phyloP scores from a whole-genome alignment of 2,797 vertebrate genomes.

The Amniataba percoides region DNA sequence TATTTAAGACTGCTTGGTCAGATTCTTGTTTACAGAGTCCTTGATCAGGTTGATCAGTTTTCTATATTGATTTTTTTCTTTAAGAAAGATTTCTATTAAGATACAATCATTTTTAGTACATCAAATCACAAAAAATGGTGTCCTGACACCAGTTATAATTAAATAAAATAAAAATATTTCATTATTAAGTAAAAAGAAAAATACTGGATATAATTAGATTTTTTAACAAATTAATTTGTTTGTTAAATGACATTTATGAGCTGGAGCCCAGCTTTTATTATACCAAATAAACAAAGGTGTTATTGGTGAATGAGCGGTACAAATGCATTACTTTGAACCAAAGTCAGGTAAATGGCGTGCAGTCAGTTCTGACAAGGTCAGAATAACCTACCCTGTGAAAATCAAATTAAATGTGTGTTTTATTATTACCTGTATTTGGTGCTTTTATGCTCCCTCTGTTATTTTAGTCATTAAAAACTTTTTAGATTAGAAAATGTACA shows the following conservation, averaged over 20 bases:
- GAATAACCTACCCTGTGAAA: constrained; percentile 17
- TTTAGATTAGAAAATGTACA: constrained; percentile 12
- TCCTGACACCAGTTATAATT: constrained; percentile 17
- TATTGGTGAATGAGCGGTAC: constrained; percentile 13
- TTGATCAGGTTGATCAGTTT: background rate
- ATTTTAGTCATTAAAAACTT: constrained; percentile 24
- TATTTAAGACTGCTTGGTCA: no score
- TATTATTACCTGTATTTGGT: constrained; percentile 3
- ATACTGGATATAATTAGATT: constrained; percentile 23
- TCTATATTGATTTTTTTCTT: no score
- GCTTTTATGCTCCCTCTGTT: constrained; percentile 1
- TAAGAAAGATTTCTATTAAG: no score
- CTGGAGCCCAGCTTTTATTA: constrained; percentile 21
- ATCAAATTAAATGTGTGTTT: constrained; percentile 27
- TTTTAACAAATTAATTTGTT: no score
- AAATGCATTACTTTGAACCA: constrained; percentile 36
- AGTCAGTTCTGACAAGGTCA: constrained; percentile 24
- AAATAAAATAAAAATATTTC: background rate
- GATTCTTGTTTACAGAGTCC: no score
- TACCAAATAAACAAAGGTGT: constrained; percentile 29
- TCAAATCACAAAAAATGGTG: background rate
- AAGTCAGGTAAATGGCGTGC: constrained; percentile 10
- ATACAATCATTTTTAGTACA: no score
- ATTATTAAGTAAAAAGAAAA: constrained; percentile 8
- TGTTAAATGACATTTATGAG: constrained; percentile 31